Evolutionary conservation across 2,797 vertebrate species (phyloP), one percentile per base, ranked within the genome.

Genomic region (Okamejei kenojei): DNA sequence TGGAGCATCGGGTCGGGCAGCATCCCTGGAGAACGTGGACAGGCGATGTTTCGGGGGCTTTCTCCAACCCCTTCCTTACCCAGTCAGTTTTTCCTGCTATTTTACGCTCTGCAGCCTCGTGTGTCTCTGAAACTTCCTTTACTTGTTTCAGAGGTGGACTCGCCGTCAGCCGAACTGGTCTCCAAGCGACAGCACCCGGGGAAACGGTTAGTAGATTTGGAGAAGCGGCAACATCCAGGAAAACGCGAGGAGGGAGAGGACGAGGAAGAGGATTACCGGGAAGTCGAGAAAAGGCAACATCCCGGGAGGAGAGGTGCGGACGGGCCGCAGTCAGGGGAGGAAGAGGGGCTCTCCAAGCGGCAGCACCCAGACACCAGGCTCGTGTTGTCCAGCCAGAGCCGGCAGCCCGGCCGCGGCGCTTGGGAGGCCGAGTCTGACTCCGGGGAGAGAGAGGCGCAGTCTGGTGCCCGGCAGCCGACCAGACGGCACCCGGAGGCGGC

Each of bases 281-380:
- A 96, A 11, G 90, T 96, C 94, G 94, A 97, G 94, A 97, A 95
- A 94, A 96, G 96, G 94, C 97, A 97, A 94, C 96, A 98, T 93
- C 97, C 97, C 26, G 97, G 97, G 0, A 97, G 97, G 94, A 97
- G 90, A 90, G 93, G 0, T 23, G 13, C 17, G 32, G 93, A 93
- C 91, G 96, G 96, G 19, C 96, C 94, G 93, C 76, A 95, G 38
- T 94, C 95, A 54, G 96, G 96, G 82, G 96, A 96, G 82, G 95
- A 93, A 71, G 94, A 96, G 3, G 94, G 74, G 95, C 95, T 97
- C 93, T 95, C 97, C 74, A 98, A 98, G 95, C 95, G 97, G 9
- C 97, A 98, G 94, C 97, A 98, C 78, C 97, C 97, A 9, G 97
- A 97, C 61, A 98, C 96, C 94, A 97, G 97, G 45, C 96, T 96